Evolutionary conservation across 2,113 vertebrate genomes (phyloP), one percentile per base, ranked within the genome.

Genomic region (Herpailurus yagouaroundi): DNA sequence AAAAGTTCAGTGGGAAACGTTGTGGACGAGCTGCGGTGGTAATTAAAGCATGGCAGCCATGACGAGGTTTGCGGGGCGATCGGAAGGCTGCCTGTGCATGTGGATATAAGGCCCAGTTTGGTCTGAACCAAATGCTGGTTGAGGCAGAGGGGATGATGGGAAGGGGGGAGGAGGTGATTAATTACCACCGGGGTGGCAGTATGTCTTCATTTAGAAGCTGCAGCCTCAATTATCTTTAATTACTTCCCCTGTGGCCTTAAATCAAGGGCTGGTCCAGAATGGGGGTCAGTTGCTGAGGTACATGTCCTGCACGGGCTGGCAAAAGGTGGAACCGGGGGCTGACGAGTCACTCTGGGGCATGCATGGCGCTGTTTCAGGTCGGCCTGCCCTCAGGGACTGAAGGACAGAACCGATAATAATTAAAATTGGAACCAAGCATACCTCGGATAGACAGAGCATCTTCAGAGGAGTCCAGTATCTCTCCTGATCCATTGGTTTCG

Each of bases 141-240:
- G 83, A 7, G 57, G 31, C 29, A n/a, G 31, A 19, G 5, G 27
- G 16, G 21, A 38, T 5, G 81, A 50, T 18, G 29, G 57, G 45
- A 83, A 92, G 48, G 18, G 48, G 4, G 13, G 48, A 74, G 45
- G 71, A 80, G 57, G 76, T 91, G 77, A 92, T 95, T 91, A 68
- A 89, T 97, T 77, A 93, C 92, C 3, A 2, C 36, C 79, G 21
- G 25, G 79, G 48, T 80, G 48, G 50, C 82, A 79, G 82, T 77
- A 89, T 74, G 84, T 97, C 93, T 97, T 97, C 95, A 92, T 95
- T 71, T 90, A 77, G 68, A 91, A 97, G 76, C 79, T 97, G 23
- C 45, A 87, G 90, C 86, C 52, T 96, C 86, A 84, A 81, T 97
- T 88, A 93, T 55, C 38, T 41, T 81, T 92, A 92, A 92, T 96